Evolutionary conservation across 2,888 invertebrate species (phyloP), one percentile per base, ranked within the genome.

Genomic region (Sinhomidia bicolor): DNA sequence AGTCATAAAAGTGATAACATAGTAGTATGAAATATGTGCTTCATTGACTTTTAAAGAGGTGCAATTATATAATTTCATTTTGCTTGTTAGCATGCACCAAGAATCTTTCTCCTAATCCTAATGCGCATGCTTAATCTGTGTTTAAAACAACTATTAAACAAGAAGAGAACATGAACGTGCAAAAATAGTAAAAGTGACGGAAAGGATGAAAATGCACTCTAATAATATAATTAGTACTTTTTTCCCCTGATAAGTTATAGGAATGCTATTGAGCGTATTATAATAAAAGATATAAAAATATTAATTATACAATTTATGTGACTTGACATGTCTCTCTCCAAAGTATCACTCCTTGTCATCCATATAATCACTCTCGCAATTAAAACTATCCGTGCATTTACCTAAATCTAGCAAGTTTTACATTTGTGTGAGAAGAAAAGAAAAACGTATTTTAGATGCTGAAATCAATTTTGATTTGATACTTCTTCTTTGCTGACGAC

Each of bases 1-100:
- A 74, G 74, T 17, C 47, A 26, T 74, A 74, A 74, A 74, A 47
- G 23, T 41, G 44, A 74, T 74, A 74, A 47, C 44, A 23, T 12
- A 60, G 51, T 17, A 54, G 51, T 26, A 26, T 1, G 4, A 60
- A 60, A 26, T 12, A 12, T 7, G 5, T 57, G 36, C 36, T n/a
- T n/a, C n/a, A 36, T 36, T 36, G 7, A 54, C 3, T 17, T 17
- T 54, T 12, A 47, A 47, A 47, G 51, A 54, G 10, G 12, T 47
- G 9, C n/a, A 47, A 47, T 7, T 47, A 14, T 47, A 47, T 2
- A 1, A 47, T 54, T 4, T 32, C n/a, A 10, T 32, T 14, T 32
- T 32, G 32, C 32, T 32, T 17, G 14, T 32, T 65, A 32, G 32
- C 26, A 10, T 26, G 60, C 26, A 26, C 2, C 54, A 47, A 14